These are phyloP conservation scores for Rhinogobio ventralis DNA, from an alignment of 2,797 vertebrate species.

Conservation along the genomic window DNA sequence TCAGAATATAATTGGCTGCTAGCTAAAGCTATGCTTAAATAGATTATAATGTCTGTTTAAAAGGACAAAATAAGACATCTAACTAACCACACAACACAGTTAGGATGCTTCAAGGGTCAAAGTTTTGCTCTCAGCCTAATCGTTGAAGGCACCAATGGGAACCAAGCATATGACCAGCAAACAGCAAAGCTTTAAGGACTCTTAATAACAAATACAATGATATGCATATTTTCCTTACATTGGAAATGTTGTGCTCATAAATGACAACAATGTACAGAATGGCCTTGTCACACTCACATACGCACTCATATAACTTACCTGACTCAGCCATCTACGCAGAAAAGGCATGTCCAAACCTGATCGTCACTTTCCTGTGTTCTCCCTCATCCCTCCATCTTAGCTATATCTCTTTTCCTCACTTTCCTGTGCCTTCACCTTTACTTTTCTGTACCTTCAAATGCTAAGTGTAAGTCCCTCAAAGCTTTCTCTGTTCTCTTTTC, in stretches of 20 bases:
- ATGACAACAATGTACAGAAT: not conserved
- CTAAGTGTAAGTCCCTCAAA: constrained; percentile 9
- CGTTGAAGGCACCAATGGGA: not conserved
- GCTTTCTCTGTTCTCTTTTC: constrained; percentile 33
- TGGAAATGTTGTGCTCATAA: not conserved
- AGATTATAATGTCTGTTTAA: not conserved
- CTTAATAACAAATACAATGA: not conserved
- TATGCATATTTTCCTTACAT: not conserved
- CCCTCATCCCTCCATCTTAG: constrained; percentile 10
- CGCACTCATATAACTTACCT: constrained; percentile 73
- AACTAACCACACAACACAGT: not conserved
- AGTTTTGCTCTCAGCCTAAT: not conserved
- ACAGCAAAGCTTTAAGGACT: not conserved
- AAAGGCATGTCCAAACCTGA: constrained; percentile 77
- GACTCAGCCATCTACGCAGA: constrained; percentile 86
- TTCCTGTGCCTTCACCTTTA: not conserved
- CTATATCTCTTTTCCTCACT: not conserved
- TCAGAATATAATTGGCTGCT: not conserved
- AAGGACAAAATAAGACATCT: not conserved
- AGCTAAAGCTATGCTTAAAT: not conserved
- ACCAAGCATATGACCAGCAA: not conserved
- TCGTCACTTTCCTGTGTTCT: constrained; percentile 1
- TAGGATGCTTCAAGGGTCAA: not conserved
- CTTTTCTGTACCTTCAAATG: constrained; percentile 13
- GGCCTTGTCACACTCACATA: not conserved